These are phyloP conservation scores for Neogale vison DNA, from an alignment of 2,113 vertebrate species.

Conservation along the genomic window DNA sequence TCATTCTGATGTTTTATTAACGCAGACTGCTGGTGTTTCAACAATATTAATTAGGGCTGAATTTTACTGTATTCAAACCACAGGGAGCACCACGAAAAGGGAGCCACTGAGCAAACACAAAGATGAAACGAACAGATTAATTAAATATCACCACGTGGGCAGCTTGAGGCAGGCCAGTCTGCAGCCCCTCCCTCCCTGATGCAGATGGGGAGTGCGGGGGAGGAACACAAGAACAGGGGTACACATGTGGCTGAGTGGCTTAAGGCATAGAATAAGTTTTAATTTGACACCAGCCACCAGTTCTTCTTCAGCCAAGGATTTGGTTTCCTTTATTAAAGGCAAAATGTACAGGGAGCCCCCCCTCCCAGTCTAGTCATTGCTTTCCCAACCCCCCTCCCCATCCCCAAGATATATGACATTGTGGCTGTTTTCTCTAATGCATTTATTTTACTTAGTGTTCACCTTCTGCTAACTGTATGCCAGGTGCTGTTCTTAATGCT, in stretches of 20 bases:
- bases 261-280: background rate
- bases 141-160: conserved; percentile 55
- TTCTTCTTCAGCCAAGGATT: background rate
- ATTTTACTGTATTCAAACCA: conserved; percentile 61
- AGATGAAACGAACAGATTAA: conserved; percentile 69
- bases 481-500: background rate
- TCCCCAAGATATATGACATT: background rate
- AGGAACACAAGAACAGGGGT: background rate
- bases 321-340: background rate
- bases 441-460: background rate
- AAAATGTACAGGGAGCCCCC: no score
- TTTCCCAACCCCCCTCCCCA: background rate
- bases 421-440: background rate
- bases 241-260: fast-evolving
- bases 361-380: background rate
- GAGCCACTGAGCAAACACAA: conserved; percentile 50
- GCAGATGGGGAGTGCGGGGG: no score
- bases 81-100: conserved; percentile 44
- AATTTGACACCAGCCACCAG: background rate
- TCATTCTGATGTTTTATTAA: conserved; percentile 77
- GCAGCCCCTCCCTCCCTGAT: background rate
- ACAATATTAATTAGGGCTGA: conserved; percentile 71
- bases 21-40: conserved; percentile 52
- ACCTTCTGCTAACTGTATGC: background rate
- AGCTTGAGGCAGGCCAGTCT: background rate